phyloP scores from a whole-genome alignment of 2,113 vertebrate genomes.

The Fulica atra region DNA sequence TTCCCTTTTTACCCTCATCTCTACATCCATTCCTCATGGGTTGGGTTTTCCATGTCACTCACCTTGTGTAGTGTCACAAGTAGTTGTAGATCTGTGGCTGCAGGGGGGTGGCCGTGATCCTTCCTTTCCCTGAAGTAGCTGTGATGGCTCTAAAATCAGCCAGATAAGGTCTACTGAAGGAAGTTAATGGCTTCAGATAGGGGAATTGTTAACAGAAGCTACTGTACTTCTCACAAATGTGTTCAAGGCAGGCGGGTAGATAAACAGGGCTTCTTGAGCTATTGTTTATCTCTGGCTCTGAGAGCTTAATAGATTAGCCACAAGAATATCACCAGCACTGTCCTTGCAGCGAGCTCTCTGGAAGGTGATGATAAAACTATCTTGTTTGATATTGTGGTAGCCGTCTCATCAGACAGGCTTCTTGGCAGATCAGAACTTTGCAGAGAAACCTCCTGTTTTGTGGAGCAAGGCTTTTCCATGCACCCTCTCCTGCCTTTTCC shows the following conservation, averaged over 20 bases:
- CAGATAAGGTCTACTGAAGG: fast-evolving
- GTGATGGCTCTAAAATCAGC: background rate
- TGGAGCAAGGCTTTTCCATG: background rate
- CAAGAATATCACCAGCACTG: background rate
- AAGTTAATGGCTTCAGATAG: background rate
- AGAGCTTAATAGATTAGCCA: background rate
- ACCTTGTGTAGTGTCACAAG: background rate
- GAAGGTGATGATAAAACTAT: background rate
- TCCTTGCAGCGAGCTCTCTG: background rate
- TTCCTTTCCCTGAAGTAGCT: background rate
- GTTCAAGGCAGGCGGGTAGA: background rate
- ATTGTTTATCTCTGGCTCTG: background rate
- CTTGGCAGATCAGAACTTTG: background rate
- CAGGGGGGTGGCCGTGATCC: background rate
- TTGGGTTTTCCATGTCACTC: background rate
- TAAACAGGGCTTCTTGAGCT: background rate
- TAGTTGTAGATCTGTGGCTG: fast-evolving
- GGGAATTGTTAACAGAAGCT: slow-evolving; percentile 4
- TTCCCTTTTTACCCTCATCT: background rate
- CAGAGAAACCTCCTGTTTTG: background rate
- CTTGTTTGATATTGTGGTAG: background rate
- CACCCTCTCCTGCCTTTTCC: background rate
- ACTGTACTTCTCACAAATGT: background rate
- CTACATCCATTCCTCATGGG: background rate
- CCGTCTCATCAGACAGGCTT: background rate